Base-by-base conservation (phyloP, 64 coral and sea anemone genomes). In the Actinia equina region DNA sequence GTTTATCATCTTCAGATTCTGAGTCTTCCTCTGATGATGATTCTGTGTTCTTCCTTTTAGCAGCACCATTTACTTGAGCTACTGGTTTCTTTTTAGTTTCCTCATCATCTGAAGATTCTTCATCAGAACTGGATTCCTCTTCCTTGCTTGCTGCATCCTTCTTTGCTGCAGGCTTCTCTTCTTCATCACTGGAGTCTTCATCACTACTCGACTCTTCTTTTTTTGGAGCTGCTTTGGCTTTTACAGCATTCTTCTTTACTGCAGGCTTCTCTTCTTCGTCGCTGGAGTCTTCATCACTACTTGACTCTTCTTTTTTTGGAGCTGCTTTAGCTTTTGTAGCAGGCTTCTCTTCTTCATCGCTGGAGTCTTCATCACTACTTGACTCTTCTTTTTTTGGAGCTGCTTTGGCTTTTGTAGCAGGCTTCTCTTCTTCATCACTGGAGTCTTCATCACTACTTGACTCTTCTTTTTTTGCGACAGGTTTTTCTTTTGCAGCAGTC, bases 131-230 rank as follows among this genome's bases (percentile, higher is more conserved):
- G 22, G 43, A 81, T 23, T 81, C 78, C 1, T 81, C 43, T 81
- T 81, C 52, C 22, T 74, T 74, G 4, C 23, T 22, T 26, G 16
- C 18, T 81, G 78, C 77, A 52, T 52, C 5, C 25, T 85, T 85
- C 83, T 85, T 85, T 58, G 56, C 53, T 26, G 0, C 42, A 52
- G 78, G n/a, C 49, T 81, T 81, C 16, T 81, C 20, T 85, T 85
- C 83, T 18, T 53, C 52, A 4, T 85, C 83, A 62, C 52, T 53
- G 2, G 83, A 85, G 56, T 85, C 83, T 44, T 85, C 83, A 1
- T 74, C 69, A 74, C 69, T 42, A 15, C 83, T 85, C 1, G 59
- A 57, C 26, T 58, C 83, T 26, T 58, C 55, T 85, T 85, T 85
- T 25, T 85, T 84, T 19, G 2, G 2, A 9, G 56, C 41, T 10